Evolutionary conservation across 2,797 vertebrate genomes (phyloP).

Genomic region (Pelodytes ibericus): DNA sequence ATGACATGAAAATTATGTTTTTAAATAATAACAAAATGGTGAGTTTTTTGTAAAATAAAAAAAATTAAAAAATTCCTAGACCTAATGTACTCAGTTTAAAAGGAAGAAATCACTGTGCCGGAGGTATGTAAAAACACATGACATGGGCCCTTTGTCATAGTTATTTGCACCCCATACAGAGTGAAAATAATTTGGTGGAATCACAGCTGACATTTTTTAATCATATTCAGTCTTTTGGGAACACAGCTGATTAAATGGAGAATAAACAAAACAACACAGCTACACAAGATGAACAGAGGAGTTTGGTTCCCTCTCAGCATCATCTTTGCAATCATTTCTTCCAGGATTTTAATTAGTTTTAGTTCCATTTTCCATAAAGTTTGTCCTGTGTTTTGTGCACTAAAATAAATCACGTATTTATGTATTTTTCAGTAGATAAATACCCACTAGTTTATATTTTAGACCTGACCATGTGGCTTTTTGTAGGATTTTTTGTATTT

Average conservation of each 20-base stretch:
- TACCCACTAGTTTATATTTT: too few species aligned
- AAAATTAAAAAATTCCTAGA: too few species aligned
- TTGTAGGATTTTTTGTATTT: too few species aligned
- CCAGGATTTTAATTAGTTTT: slow-evolving; percentile 26
- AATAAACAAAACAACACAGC: slow-evolving; percentile 13
- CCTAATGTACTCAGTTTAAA: too few species aligned
- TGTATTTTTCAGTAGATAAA: too few species aligned
- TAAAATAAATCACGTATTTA: neutral
- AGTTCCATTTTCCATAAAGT: slow-evolving; percentile 3
- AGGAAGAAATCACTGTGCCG: too few species aligned
- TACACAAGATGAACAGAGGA: slow-evolving; percentile 19
- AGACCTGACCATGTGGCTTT: too few species aligned
- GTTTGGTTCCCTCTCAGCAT: slow-evolving; percentile 12
- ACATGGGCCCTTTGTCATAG: slow-evolving; percentile 39
- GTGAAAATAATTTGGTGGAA: slow-evolving; percentile 25
- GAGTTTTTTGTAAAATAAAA: too few species aligned
- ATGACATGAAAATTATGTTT: too few species aligned
- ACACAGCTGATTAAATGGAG: slow-evolving; percentile 14
- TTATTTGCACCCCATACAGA: slow-evolving; percentile 11
- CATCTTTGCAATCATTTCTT: slow-evolving; percentile 25
- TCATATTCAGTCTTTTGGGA: slow-evolving; percentile 29
- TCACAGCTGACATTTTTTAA: slow-evolving; percentile 34
- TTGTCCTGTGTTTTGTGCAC: neutral
- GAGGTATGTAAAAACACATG: too few species aligned
- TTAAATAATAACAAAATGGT: too few species aligned